Evolutionary conservation across 2,797 vertebrate species (phyloP).

Genomic region (Taeniopygia guttata): DNA sequence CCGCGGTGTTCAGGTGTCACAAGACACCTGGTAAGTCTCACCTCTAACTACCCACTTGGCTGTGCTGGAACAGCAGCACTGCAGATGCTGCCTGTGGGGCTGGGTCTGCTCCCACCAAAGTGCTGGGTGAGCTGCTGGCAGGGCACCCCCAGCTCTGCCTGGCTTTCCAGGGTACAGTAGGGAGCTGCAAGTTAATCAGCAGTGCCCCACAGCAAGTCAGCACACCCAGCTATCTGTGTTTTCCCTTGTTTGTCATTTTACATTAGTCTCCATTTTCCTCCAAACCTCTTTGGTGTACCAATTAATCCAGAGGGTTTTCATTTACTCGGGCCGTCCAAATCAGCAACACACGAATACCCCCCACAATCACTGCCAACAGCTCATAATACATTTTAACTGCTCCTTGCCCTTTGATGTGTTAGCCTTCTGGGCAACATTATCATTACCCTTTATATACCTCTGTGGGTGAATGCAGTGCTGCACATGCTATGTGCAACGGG

Average conservation of each 20-base stretch:
- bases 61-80: background rate
- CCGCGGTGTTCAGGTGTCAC: background rate
- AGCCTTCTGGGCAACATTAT: conserved; percentile 66
- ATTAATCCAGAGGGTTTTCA: conserved; percentile 64
- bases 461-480: background rate
- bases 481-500: background rate
- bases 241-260: conserved; percentile 17
- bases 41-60: background rate
- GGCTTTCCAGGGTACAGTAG: background rate
- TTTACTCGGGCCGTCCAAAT: background rate
- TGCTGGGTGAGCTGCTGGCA: rapidly evolving
- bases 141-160: background rate
- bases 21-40: conserved; percentile 52
- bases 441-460: conserved; percentile 54
- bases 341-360: conserved; percentile 32
- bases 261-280: conserved; percentile 15
- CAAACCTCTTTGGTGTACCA: conserved; percentile 17
- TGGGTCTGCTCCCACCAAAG: background rate
- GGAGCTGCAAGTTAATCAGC: background rate
- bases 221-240: background rate
- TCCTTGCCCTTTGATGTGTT: conserved; percentile 55
- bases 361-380: conserved; percentile 67
- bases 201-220: background rate
- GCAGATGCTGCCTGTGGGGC: background rate
- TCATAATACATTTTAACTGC: conserved; percentile 68